Evolutionary conservation across 2,888 invertebrate species (phyloP).

Genomic region (Unio delphinus): DNA sequence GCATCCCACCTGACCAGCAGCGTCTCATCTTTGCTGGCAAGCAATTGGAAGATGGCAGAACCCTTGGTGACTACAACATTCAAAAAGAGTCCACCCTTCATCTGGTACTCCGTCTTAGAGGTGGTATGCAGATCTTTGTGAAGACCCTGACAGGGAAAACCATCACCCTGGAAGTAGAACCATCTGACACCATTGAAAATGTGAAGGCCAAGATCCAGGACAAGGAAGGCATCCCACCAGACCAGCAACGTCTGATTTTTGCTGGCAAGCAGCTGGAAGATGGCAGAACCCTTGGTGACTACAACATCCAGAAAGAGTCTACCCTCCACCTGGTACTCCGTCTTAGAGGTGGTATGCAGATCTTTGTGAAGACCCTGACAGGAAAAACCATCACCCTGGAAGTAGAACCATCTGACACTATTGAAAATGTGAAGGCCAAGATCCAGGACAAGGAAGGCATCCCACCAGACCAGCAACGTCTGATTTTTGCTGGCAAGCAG

Average conservation of each 20-base stretch:
- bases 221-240: conserved; percentile 77
- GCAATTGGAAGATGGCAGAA: conserved; percentile 94
- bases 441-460: too few species aligned
- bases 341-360: conserved; percentile 85
- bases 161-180: conserved; percentile 76
- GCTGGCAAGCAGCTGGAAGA: conserved; percentile 97
- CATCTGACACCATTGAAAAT: conserved; percentile 94
- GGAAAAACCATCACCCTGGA: too few species aligned
- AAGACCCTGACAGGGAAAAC: conserved; percentile 70
- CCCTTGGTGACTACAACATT: conserved; percentile 93
- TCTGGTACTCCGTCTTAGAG: conserved; percentile 86
- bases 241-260: conserved; percentile 91
- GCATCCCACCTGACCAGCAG: conserved; percentile 81
- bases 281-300: conserved; percentile 92
- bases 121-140: conserved; percentile 84
- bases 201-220: conserved; percentile 80
- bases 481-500: too few species aligned
- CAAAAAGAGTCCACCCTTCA: conserved; percentile 97
- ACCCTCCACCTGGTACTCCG: conserved; percentile 91
- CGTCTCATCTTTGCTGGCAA: conserved; percentile 80
- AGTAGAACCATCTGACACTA: too few species aligned
- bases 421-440: too few species aligned
- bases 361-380: conserved; percentile 65
- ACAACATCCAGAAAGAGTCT: conserved; percentile 96
- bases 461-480: too few species aligned